Evolutionary conservation across 2,113 vertebrate genomes (phyloP), one percentile per base, ranked within the genome.

Genomic region (Dendrocopos noguchii): DNA sequence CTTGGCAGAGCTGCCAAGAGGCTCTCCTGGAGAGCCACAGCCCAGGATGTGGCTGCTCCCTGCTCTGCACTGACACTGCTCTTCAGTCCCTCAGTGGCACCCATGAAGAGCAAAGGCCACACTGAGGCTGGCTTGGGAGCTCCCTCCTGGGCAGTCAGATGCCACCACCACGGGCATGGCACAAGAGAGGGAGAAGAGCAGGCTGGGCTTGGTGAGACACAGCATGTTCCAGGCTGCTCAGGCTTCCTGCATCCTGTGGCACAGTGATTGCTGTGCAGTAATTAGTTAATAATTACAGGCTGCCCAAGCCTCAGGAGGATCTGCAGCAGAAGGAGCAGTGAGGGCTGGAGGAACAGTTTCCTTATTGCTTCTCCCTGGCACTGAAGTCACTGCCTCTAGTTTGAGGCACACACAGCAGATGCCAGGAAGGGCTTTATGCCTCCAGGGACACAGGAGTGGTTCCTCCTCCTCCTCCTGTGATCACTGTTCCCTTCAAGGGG

Each of bases 281-380:
- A 85, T 92, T 59, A 87, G 84, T 94, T 88, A 94, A 90, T 92
- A 85, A 95, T 94, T 94, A 92, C 63, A 85, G 63, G 59, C 64
- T 86, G 88, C 57, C 52, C 91, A 71, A 34, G 34, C 77, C 67
- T 25, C 11, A 5, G 80, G 90, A 82, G 6, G 36, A 75, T 36
- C 42, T 44, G 72, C 2, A 34, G 76, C 84, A 80, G 87, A 28
- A 87, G 84, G 66, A 90, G 83, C 36, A 15, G 31, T 73, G n/a
- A 5, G 19, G 87, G 80, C 56, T 81, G 80, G 56, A 47, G 1
- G 25, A 20, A 61, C 79, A 44, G n/a, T 84, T 80, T 77, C 72
- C 52, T 10, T 10, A 2, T 17, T 39, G 73, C 68, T 91, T 50
- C 63, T 66, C 10, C 36, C 61, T 25, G 4, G 19, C 29, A 2